Conservation (phyloP, 2,113 vertebrate genomes). For the Percina caprodes region DNA sequence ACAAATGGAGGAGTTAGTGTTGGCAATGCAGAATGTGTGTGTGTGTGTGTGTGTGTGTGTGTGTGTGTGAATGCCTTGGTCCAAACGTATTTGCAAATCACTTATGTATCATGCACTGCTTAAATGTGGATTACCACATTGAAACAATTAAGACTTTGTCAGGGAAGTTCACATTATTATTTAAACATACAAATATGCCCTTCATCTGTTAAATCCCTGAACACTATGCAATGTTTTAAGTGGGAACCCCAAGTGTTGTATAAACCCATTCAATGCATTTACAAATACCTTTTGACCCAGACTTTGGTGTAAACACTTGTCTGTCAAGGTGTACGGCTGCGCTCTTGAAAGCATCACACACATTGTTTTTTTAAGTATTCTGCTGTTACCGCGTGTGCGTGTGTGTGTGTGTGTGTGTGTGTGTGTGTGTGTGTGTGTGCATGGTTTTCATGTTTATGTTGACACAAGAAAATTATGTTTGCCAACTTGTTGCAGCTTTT, state of each 20-base stretch:
- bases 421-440: constrained; percentile 43
- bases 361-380: constrained; percentile 19
- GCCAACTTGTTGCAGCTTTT: constrained; percentile 25
- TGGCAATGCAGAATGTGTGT: constrained; percentile 62
- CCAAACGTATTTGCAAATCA: constrained; percentile 53
- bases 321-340: constrained; percentile 38
- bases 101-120: background rate
- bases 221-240: constrained; percentile 19
- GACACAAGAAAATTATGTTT: constrained; percentile 7
- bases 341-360: constrained; percentile 53
- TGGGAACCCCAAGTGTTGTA: background rate
- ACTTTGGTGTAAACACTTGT: constrained; percentile 47
- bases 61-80: constrained; percentile 38
- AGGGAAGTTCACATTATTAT: background rate
- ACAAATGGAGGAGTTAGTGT: constrained; percentile 66
- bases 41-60: constrained; percentile 34
- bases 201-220: constrained; percentile 8
- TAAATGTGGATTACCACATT: constrained; percentile 18
- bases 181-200: background rate
- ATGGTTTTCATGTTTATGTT: constrained; percentile 45
- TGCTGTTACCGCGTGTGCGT: background rate
- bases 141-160: constrained; percentile 18
- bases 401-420: background rate
- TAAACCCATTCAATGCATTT: constrained; percentile 5
- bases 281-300: constrained; percentile 56